Evolutionary conservation across 2,797 vertebrate genomes (phyloP).

Genomic region (Galaxias olidus): DNA sequence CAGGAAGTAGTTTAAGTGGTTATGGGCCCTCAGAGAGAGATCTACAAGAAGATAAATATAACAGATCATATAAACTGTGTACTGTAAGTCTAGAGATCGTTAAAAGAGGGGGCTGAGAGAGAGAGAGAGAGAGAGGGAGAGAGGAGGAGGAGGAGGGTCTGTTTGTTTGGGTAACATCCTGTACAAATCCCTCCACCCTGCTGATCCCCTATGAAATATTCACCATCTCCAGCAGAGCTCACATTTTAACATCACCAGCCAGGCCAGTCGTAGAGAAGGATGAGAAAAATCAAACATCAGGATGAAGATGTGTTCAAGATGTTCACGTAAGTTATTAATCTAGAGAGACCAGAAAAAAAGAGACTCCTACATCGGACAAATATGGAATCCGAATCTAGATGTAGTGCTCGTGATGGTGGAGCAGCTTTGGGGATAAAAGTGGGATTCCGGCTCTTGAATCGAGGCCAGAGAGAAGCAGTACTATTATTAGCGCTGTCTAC

Average conservation of each 20-base stretch:
- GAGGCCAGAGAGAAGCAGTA: conserved; percentile 26
- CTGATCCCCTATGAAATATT: conserved; percentile 69
- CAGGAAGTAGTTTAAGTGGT: too few relatives aligned
- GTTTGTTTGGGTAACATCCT: conserved; percentile 38
- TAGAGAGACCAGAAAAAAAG: too few relatives aligned
- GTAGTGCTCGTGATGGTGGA: conserved; percentile 7
- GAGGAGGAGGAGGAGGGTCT: conserved; percentile 3
- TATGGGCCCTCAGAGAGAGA: too few relatives aligned
- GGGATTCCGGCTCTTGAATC: conserved; percentile 44
- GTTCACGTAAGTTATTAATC: too few relatives aligned
- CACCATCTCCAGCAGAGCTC: conserved; percentile 57
- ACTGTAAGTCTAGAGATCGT: too few relatives aligned
- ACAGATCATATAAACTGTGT: too few relatives aligned
- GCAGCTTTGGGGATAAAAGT: conserved; percentile 31
- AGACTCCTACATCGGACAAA: too few relatives aligned
- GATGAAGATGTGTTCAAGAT: too few relatives aligned
- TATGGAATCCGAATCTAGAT: conserved; percentile 9
- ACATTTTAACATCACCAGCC: conserved; percentile 56
- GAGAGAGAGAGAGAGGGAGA: conserved; percentile 17
- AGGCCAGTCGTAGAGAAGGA: not conserved
- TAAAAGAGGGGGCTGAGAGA: not conserved
- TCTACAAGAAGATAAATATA: too few relatives aligned
- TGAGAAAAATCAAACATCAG: not conserved
- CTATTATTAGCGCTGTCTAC: conserved; percentile 60
- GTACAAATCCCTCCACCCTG: conserved; percentile 26